phyloP scores from a whole-genome alignment of 2,113 vertebrate species.

The Stigmatopora argus region DNA sequence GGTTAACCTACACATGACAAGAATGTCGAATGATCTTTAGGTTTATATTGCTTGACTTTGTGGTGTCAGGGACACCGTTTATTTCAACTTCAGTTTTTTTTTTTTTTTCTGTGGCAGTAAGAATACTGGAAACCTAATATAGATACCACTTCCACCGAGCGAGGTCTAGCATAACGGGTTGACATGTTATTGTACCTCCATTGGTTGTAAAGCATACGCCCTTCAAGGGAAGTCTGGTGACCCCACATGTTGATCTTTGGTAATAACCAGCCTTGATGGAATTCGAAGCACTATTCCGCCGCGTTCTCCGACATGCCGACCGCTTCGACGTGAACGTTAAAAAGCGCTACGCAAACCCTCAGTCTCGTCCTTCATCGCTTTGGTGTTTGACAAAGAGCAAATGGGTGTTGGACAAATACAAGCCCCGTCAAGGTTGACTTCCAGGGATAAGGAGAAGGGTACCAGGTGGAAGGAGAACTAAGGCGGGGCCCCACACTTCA shows the following conservation, averaged over 20 bases:
- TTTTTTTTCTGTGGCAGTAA: not conserved
- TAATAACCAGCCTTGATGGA: conserved; percentile 21
- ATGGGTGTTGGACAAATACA: conserved; percentile 47
- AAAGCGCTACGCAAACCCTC: not conserved
- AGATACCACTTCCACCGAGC: conserved; percentile 15
- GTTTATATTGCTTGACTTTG: not conserved
- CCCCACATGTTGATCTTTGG: conserved; percentile 19
- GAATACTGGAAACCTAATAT: not conserved
- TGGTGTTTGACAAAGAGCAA: conserved; percentile 40
- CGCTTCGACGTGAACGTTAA: conserved; percentile 21
- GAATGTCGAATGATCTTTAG: not conserved
- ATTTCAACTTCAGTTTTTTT: not conserved
- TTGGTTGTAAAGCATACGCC: conserved; percentile 19
- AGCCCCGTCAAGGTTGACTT: conserved; percentile 35
- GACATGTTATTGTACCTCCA: conserved; percentile 31
- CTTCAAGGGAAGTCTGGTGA: conserved; percentile 21
- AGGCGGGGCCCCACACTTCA: conserved; percentile 28
- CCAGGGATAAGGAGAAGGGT: conserved; percentile 33
- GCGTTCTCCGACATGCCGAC: conserved; percentile 13
- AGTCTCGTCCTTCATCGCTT: conserved; percentile 13
- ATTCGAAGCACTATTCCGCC: conserved; percentile 50
- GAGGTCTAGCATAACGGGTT: conserved; percentile 22
- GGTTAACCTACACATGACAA: not conserved
- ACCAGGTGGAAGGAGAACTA: conserved; percentile 5
- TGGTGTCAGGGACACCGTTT: not conserved